These are phyloP conservation scores for Cynocephalus volans DNA, from an alignment of 2,113 vertebrate genomes.

Conservation along the genomic window DNA sequence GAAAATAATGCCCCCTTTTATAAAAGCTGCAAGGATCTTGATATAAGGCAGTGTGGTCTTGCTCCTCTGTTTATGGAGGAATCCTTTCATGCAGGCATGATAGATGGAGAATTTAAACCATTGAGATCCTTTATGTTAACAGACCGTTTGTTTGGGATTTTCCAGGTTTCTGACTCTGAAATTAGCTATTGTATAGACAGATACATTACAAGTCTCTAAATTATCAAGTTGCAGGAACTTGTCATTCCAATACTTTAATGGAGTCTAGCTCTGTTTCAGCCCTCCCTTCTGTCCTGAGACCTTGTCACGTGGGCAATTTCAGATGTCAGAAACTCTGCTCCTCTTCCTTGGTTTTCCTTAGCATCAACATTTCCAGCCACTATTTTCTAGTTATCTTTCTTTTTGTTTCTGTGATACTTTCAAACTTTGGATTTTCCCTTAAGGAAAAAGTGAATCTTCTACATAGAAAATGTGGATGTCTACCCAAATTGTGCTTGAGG, in stretches of 20 bases:
- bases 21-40: constrained; percentile 83
- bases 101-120: constrained; percentile 74
- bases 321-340: neutral
- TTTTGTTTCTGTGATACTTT: neutral
- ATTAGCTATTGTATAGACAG: constrained; percentile 46
- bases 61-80: constrained; percentile 85
- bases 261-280: neutral
- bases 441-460: neutral
- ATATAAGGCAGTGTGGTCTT: constrained; percentile 81
- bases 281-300: neutral
- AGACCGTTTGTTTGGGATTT: constrained; percentile 81
- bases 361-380: neutral
- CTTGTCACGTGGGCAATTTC: neutral
- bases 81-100: constrained; percentile 77
- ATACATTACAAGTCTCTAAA: constrained; percentile 37
- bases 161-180: constrained; percentile 73
- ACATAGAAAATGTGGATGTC: neutral
- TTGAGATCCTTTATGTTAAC: constrained; percentile 83
- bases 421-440: neutral
- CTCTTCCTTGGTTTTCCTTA: neutral
- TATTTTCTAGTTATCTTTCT: neutral
- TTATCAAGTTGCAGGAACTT: constrained; percentile 22
- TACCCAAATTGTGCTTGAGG: neutral
- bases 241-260: neutral
- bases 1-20: constrained; percentile 84